Percentiles rank a stretch among this genome's conserved stretches.
Conservation (phyloP, 2,797 vertebrate species). For the Neosilurus mollespiculum region DNA sequence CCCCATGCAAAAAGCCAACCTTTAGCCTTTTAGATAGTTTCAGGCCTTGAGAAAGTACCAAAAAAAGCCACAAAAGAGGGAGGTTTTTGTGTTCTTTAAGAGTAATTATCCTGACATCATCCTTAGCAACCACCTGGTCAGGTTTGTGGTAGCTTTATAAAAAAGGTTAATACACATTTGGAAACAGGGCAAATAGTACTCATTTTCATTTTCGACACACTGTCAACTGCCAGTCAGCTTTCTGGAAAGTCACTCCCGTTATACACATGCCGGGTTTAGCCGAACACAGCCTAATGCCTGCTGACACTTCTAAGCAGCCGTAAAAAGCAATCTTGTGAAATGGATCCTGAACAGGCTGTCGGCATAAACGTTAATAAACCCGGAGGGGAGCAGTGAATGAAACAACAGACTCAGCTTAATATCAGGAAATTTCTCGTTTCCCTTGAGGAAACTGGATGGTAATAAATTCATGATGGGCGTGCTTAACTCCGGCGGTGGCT, state of each 20-base stretch:
- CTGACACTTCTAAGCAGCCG: slow-evolving; percentile 56
- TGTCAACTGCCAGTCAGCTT: background rate
- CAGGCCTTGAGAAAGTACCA: background rate
- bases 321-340: slow-evolving; percentile 55
- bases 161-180: background rate
- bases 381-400: slow-evolving; percentile 25
- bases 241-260: background rate
- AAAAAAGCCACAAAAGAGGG: background rate
- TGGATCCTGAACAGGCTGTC: slow-evolving; percentile 51
- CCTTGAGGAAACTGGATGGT: slow-evolving; percentile 31
- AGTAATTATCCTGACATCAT: background rate
- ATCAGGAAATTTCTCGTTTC: slow-evolving; percentile 42
- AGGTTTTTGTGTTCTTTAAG: background rate
- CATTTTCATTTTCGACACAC: too few species aligned
- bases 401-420: slow-evolving; percentile 51
- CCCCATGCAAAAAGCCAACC: background rate
- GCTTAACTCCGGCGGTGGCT: slow-evolving; percentile 41
- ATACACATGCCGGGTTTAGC: slow-evolving; percentile 9
- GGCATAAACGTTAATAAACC: slow-evolving; percentile 52
- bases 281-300: slow-evolving; percentile 50
- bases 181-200: background rate
- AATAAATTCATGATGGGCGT: slow-evolving; percentile 34
- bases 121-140: background rate
- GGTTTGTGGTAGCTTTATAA: background rate
- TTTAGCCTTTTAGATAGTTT: background rate